Evolutionary conservation across 1,140 invertebrate genomes (phyloP), one percentile per base, ranked within the genome.

Genomic region (Holotrichia oblita): DNA sequence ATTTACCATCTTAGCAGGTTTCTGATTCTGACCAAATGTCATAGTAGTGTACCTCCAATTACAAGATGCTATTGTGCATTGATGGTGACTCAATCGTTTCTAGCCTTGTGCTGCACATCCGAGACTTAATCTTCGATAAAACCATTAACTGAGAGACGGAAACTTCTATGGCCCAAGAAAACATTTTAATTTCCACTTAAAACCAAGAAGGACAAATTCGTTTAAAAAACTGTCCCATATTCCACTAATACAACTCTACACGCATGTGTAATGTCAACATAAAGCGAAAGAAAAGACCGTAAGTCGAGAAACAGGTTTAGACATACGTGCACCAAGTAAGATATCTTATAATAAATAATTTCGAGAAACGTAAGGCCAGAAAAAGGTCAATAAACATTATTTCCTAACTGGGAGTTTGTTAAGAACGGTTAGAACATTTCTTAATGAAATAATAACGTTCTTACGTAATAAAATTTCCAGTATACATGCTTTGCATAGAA

Each of bases 331-430:
- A 55, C 17, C 48, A 55, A 55, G 14, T 6, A 17, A 17, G 48
- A 55, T n/a, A 55, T 55, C 48, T 55, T 55, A 17, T 55, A 55
- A 55, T 55, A 55, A 55, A 55, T 55, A 55, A 55, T 55, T 55
- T 55, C 48, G 17, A 55, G 48, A 55, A 55, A 55, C 48, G 48
- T 55, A 55, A 55, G 48, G 48, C 48, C 48, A 55, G 48, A 55
- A 55, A 55, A 55, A 55, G 48, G 48, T 55, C 48, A 55, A n/a
- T 55, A 55, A 55, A 55, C 48, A 55, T 55, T 55, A 55, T 55
- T 55, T 55, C 48, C 48, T n/a, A 55, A 55, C 48, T n/a, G 12
- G n/a, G 48, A 55, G 48, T 55, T 55, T 55, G 14, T 55, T 55
- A 55, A 55, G 12, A 44, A 44, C 42, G 42, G 14, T 14, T 44